phyloP scores from a whole-genome alignment of 1,140 invertebrate species.

The Brachionus koreanus region DNA sequence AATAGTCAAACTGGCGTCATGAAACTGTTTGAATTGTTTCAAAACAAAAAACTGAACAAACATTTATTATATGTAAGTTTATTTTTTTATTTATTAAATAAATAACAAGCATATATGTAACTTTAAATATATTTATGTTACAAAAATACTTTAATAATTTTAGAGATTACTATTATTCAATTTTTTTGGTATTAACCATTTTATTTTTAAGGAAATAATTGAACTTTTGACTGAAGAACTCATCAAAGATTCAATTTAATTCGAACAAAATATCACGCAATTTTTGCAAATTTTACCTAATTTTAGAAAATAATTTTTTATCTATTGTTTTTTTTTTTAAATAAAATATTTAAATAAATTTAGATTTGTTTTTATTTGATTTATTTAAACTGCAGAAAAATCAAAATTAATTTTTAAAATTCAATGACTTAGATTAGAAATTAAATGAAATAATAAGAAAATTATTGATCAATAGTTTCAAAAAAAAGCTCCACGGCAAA shows the following conservation, averaged over 20 bases:
- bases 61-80: constrained; percentile 80
- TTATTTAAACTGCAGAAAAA: background rate
- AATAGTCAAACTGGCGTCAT: constrained; percentile 74
- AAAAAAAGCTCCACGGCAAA: constrained; percentile 57
- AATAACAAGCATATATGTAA: no score
- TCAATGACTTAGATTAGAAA: background rate
- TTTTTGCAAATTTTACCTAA: no score
- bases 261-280: background rate
- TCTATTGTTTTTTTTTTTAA: background rate
- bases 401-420: background rate
- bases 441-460: background rate
- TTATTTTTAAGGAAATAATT: background rate
- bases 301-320: background rate
- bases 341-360: background rate
- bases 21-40: constrained; percentile 80
- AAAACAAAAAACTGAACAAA: constrained; percentile 80
- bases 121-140: no score
- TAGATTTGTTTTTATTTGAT: background rate
- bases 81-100: no score
- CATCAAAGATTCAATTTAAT: background rate
- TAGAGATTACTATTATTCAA: no score
- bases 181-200: background rate
- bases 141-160: no score
- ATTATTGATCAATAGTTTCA: constrained; percentile 48
- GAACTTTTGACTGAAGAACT: background rate